Evolutionary conservation across 2,888 invertebrate genomes (phyloP).

Genomic region (Physocephala rufipes): DNA sequence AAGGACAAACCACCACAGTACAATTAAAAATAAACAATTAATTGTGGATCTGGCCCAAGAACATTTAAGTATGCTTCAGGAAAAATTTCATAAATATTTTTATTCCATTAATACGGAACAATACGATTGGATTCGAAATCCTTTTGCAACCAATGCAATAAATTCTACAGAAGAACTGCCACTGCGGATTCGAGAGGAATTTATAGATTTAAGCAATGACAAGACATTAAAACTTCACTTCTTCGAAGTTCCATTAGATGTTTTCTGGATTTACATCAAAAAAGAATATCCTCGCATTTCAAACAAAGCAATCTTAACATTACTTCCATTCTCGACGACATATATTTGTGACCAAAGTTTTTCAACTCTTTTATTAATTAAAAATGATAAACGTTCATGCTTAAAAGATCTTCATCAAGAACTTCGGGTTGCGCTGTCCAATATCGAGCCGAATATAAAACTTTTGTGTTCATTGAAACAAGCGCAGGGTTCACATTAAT

Average conservation of each 20-base stretch:
- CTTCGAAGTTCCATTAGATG: constrained; percentile 22
- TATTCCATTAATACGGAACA: constrained; percentile 21
- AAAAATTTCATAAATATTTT: constrained; percentile 24
- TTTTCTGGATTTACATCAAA: constrained; percentile 22
- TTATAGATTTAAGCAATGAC: constrained; percentile 26
- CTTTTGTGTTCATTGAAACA: constrained; percentile 21
- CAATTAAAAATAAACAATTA: constrained; percentile 8
- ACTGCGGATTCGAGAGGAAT: constrained; percentile 15
- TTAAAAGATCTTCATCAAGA: constrained; percentile 8
- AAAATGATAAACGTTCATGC: constrained; percentile 13
- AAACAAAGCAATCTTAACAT: neutral
- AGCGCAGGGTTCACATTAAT: constrained; percentile 3
- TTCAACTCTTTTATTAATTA: constrained; percentile 23
- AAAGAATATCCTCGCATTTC: constrained; percentile 19
- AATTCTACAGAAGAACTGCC: constrained; percentile 18
- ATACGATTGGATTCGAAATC: constrained; percentile 21
- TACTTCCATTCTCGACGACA: constrained; percentile 26
- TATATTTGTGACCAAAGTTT: constrained; percentile 22
- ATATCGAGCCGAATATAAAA: constrained; percentile 3
- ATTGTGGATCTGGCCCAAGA: constrained; percentile 19
- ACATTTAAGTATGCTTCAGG: constrained; percentile 7
- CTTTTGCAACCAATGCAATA: constrained; percentile 26
- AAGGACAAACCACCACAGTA: constrained; percentile 7
- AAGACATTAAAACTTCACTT: constrained; percentile 19
- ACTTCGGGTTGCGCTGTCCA: constrained; percentile 12